Conservation (phyloP, 2,113 vertebrate species). For the Steatornis caripensis region DNA sequence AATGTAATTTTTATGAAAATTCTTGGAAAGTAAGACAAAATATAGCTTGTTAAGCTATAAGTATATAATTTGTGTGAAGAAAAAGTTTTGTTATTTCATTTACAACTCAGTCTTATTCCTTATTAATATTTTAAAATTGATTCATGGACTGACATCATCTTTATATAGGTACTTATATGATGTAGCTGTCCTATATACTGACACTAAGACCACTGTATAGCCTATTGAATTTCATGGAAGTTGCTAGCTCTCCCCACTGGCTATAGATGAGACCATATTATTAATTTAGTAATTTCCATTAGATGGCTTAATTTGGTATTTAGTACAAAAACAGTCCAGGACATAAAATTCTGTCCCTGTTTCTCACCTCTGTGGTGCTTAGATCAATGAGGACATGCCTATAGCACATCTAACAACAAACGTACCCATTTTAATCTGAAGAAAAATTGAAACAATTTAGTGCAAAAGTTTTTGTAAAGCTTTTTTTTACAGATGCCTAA, state of each 20-base stretch:
- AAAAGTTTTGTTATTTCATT: not conserved
- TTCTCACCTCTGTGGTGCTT: not conserved
- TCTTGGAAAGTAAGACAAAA: not conserved
- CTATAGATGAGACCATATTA: not conserved
- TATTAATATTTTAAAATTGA: not conserved
- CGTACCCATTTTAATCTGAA: not conserved
- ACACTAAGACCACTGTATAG: fast-evolving
- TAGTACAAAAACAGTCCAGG: not conserved
- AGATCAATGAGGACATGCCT: not conserved
- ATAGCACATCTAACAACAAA: not conserved
- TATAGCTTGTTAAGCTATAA: not conserved
- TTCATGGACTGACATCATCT: not conserved
- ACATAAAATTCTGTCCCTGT: not conserved
- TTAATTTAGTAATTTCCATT: not conserved
- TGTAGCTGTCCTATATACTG: not conserved
- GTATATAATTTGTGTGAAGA: not conserved
- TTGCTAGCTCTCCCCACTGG: not conserved
- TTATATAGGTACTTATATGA: not conserved
- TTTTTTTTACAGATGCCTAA: not conserved
- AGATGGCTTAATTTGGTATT: not conserved
- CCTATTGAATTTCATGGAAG: not conserved
- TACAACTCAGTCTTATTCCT: not conserved
- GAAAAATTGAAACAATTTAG: not conserved
- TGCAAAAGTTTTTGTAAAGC: not conserved
- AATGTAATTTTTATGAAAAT: not conserved